phyloP scores from a whole-genome alignment of 2,888 invertebrate genomes.

The Eupithecia pulchellata region DNA sequence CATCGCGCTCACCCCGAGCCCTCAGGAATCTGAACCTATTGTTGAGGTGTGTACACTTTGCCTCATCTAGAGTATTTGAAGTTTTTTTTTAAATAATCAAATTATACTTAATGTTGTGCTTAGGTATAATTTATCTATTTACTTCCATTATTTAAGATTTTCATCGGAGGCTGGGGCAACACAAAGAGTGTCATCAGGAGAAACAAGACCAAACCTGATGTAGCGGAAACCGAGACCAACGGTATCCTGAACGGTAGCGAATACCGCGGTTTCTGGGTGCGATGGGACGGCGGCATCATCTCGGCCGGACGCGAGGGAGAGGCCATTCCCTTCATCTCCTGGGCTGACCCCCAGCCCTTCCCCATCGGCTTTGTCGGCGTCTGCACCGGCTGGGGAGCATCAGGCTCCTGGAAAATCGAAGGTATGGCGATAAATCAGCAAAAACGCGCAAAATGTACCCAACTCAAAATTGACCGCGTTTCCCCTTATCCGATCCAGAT shows the following conservation, averaged over 20 bases:
- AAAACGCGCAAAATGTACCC: conserved; percentile 76
- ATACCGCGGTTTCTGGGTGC: conserved; percentile 93
- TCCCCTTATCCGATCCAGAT: conserved; percentile 76
- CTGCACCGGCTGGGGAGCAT: conserved; percentile 94
- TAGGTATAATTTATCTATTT: background rate
- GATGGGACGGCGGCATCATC: conserved; percentile 89
- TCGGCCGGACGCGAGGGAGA: conserved; percentile 91
- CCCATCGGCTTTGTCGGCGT: conserved; percentile 91
- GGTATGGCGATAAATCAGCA: conserved; percentile 74
- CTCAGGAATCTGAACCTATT: conserved; percentile 90
- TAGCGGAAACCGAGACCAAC: conserved; percentile 89
- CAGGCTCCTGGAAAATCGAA: conserved; percentile 93
- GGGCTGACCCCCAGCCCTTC: conserved; percentile 89
- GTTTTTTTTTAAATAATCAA: too few relatives aligned
- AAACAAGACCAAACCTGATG: conserved; percentile 91
- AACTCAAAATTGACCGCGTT: conserved; percentile 63
- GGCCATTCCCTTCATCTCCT: conserved; percentile 89
- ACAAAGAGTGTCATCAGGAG: conserved; percentile 92
- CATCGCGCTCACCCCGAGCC: conserved; percentile 90
- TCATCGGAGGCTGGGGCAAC: conserved; percentile 96
- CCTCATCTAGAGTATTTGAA: too few relatives aligned
- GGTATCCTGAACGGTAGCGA: conserved; percentile 90
- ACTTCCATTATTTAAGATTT: conserved; percentile 79
- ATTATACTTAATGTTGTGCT: background rate
- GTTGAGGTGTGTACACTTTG: conserved; percentile 86